Conservation (phyloP, 2,113 vertebrate species). For the Rhinolophus ferrumequinum region DNA sequence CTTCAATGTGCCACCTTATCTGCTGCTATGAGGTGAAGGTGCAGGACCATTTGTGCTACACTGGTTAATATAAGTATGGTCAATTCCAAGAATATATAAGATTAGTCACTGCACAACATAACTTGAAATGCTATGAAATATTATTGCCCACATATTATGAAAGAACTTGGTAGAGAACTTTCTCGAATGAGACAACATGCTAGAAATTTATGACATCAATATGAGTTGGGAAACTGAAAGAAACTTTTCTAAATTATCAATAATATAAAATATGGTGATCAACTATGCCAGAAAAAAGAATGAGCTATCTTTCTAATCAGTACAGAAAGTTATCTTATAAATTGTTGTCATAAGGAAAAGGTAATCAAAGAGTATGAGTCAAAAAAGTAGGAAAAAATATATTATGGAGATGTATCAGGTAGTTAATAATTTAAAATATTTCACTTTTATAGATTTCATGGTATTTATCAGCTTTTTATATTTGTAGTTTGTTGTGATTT, state of each 20-base stretch:
- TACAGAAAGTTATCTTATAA: slow-evolving; percentile 14
- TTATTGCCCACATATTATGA: neutral
- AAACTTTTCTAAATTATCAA: neutral
- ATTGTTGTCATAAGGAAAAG: neutral
- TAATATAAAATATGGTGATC: neutral
- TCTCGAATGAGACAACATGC: neutral
- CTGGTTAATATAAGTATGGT: neutral
- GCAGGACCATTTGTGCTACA: neutral
- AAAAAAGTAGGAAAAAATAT: neutral
- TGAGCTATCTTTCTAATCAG: neutral
- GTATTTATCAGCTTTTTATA: neutral
- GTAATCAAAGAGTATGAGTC: neutral
- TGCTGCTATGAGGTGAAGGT: neutral
- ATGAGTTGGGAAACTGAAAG: neutral
- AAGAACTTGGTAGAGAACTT: neutral
- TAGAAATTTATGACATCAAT: neutral
- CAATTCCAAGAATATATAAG: neutral
- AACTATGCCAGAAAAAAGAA: neutral
- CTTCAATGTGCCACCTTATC: neutral
- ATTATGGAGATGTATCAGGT: neutral
- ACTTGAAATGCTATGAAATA: slow-evolving; percentile 4
- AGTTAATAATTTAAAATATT: neutral
- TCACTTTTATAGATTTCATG: neutral
- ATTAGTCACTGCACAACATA: neutral
- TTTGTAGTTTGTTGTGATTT: slow-evolving; percentile 4